These are phyloP conservation scores for Pedicia rivosa DNA, from an alignment of 2,888 invertebrate species.

Conservation along the genomic window DNA sequence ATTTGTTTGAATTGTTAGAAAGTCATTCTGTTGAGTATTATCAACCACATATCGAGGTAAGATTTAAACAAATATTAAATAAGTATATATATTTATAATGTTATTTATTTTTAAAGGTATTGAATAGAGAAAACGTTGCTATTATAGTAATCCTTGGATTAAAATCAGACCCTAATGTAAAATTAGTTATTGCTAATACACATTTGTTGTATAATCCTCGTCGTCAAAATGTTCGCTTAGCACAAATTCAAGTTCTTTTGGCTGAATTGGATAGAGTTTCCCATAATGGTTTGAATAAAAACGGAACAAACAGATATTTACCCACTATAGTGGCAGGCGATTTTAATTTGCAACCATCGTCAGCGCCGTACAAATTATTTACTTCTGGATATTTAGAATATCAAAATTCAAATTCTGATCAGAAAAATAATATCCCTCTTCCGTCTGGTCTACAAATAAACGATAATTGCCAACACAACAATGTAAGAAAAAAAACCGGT, in stretches of 20 bases:
- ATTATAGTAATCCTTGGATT: constrained; percentile 58
- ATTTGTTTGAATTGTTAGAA: constrained; percentile 48
- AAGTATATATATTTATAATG: background rate
- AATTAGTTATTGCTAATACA: constrained; percentile 76
- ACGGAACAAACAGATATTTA: constrained; percentile 26
- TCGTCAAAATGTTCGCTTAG: constrained; percentile 76
- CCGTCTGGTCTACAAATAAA: constrained; percentile 8
- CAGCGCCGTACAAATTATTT: constrained; percentile 54
- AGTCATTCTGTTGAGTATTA: constrained; percentile 53
- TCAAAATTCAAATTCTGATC: constrained; percentile 23
- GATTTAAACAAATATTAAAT: background rate
- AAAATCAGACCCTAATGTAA: constrained; percentile 30
- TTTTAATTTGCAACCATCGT: constrained; percentile 68
- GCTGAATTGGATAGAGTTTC: constrained; percentile 72
- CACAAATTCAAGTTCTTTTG: constrained; percentile 70
- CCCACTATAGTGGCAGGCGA: constrained; percentile 87
- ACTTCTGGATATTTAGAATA: constrained; percentile 40
- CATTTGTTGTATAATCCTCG: constrained; percentile 87
- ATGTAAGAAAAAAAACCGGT: constrained; percentile 35
- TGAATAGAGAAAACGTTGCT: constrained; percentile 81
- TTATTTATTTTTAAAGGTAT: constrained; percentile 25
- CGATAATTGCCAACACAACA: constrained; percentile 22
- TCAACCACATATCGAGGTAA: constrained; percentile 23
- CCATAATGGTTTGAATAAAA: constrained; percentile 24
- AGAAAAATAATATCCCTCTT: constrained; percentile 12